Conservation (phyloP, 2,113 vertebrate genomes). For the Podiceps cristatus region DNA sequence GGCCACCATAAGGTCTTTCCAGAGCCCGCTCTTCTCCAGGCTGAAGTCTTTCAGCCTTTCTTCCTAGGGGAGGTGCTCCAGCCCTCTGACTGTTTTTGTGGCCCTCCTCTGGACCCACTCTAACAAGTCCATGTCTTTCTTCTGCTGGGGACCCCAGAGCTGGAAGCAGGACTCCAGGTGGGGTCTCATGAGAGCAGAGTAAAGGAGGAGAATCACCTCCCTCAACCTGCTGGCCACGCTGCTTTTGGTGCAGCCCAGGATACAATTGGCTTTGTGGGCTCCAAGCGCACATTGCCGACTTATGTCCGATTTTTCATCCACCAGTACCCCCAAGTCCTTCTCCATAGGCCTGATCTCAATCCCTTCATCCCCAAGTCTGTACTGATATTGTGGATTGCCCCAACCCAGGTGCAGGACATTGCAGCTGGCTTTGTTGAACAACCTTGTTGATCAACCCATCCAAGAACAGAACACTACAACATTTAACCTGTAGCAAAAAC, state of each 20-base stretch:
- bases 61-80: background rate
- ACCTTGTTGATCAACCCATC: background rate
- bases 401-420: background rate
- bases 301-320: background rate
- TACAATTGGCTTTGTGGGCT: background rate
- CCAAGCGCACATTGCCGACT: fast-evolving
- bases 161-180: background rate
- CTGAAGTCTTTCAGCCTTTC: background rate
- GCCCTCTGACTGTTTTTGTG: background rate
- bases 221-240: background rate
- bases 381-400: background rate
- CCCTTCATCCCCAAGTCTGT: background rate
- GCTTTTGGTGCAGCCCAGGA: background rate
- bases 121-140: background rate
- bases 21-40: background rate
- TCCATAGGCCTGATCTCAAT: background rate
- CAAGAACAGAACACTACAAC: background rate
- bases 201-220: background rate
- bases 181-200: fast-evolving
- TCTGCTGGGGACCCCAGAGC: background rate
- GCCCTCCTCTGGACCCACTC: background rate
- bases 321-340: background rate
- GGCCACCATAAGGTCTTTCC: fast-evolving
- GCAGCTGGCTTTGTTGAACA: background rate
- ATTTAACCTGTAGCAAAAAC: background rate